Base-by-base conservation (phyloP, 2,888 invertebrate genomes). In the Drosophila paramelanica region DNA sequence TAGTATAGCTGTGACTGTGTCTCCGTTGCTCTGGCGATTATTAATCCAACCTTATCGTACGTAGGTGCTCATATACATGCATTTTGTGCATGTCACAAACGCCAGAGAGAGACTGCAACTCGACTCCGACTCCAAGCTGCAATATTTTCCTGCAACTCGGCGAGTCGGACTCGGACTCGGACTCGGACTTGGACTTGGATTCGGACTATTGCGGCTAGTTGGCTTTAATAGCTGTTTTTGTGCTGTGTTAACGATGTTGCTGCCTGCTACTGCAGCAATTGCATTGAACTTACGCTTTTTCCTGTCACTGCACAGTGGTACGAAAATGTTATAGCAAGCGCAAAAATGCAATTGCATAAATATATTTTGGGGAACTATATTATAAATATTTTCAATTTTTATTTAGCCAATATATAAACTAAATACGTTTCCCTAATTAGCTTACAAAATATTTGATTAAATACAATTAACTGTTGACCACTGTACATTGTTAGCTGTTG, bases 61-160 rank as follows among this genome's bases (percentile, higher is more conserved):
- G 68, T 82, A 79, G 82, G 73, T 88, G 82, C 88, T 82, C 88
- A 82, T 85, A 88, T 82, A 88, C 88, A 88, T 88, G 88, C 88
- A 88, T 86, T 88, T 88, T 84, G 81, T 86, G 83, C 83, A 88
- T 84, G 87, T 88, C 88, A 85, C 82, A 76, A 67, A 81, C 78
- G 78, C 84, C 62, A 79, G 61, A 51, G 61, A 51, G 57, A 59
- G 56, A 73, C 36, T 66, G 39, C 66, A 53, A 46, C 58, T 52
- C 50, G 38, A 51, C 61, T 58, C 46, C 50, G 38, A 51, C 58
- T 58, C 46, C 62, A 25, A 55, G 55, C 38, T 13, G 25, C 41
- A 25, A 25, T 23, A 39, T 52, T 52, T 59, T 23, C 53, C 60
- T 51, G 33, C 36, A 13, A 51, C 51, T 56, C 17, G 25, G 49